Conservation (phyloP, 2,797 vertebrate species). For the Spinus pinus region DNA sequence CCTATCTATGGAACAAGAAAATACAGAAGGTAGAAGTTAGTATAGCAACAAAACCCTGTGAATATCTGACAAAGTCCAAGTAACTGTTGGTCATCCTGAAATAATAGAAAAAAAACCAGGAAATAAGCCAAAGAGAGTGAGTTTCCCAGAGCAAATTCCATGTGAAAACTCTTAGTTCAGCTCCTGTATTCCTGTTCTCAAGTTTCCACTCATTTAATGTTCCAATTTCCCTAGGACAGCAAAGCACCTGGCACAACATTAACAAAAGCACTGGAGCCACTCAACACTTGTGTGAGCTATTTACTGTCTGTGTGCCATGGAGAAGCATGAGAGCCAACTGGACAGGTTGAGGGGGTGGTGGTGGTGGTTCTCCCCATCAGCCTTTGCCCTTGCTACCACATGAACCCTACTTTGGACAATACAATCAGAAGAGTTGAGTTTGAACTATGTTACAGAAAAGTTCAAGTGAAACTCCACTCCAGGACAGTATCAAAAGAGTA, state of each 20-base stretch:
- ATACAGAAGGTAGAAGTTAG: not conserved
- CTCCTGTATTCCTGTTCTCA: not conserved
- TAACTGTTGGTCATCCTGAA: not conserved
- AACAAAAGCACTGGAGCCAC: not conserved
- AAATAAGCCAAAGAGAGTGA: not conserved
- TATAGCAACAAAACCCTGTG: not conserved
- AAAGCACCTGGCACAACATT: not conserved
- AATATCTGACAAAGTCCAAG: not conserved
- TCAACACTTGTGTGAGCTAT: not conserved
- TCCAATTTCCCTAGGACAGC: not conserved
- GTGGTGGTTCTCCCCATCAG: not conserved
- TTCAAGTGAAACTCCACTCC: not conserved
- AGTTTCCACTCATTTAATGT: not conserved
- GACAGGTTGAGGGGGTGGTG: no score
- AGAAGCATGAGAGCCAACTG: not conserved
- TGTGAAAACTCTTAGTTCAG: not conserved
- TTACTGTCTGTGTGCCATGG: rapidly evolving
- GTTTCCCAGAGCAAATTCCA: not conserved
- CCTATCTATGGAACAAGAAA: not conserved
- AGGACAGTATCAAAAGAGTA: not conserved
- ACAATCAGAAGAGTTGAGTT: not conserved
- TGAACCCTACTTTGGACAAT: not conserved
- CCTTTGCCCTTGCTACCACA: not conserved
- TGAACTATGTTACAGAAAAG: not conserved
- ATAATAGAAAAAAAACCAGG: not conserved